These are phyloP conservation scores for Atherinomorus stipes DNA, from an alignment of 2,113 vertebrate genomes.

Conservation along the genomic window DNA sequence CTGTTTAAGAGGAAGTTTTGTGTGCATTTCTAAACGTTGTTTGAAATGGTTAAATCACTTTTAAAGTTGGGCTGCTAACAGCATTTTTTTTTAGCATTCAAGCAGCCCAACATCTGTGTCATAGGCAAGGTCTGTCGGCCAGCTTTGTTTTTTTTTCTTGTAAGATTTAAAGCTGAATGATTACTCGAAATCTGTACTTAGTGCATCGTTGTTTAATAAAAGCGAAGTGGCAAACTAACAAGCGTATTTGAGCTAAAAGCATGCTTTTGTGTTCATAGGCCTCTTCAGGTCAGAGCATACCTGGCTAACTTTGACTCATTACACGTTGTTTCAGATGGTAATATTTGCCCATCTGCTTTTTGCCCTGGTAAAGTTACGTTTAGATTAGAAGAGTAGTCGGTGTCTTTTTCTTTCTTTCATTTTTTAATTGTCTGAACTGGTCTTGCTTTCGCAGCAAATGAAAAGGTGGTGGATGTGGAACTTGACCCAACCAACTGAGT, in stretches of 20 bases:
- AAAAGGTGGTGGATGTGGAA: constrained; percentile 72
- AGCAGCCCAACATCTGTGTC: constrained; percentile 6
- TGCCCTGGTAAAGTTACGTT: not conserved
- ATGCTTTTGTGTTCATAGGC: constrained; percentile 63
- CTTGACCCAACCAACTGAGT: constrained; percentile 75
- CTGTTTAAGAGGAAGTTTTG: constrained; percentile 3
- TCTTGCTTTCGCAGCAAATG: constrained; percentile 58
- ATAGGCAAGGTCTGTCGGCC: not conserved
- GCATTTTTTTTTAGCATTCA: constrained; percentile 39
- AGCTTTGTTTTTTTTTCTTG: not conserved
- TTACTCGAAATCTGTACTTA: accelerated
- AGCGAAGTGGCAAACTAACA: not conserved
- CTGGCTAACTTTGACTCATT: constrained; percentile 22
- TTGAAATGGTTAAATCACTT: not conserved
- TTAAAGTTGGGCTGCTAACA: constrained; percentile 49
- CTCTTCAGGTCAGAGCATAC: constrained; percentile 60
- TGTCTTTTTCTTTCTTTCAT: too few species aligned
- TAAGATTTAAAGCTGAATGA: not conserved
- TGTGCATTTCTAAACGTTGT: not conserved
- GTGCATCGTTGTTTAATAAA: not conserved
- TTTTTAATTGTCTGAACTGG: not conserved
- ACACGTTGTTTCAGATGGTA: not conserved
- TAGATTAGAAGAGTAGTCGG: not conserved
- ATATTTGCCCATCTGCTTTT: accelerated
- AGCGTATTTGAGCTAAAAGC: constrained; percentile 42